Conservation (phyloP, 1,140 invertebrate species). For the Zaprionus ghesquierei region DNA sequence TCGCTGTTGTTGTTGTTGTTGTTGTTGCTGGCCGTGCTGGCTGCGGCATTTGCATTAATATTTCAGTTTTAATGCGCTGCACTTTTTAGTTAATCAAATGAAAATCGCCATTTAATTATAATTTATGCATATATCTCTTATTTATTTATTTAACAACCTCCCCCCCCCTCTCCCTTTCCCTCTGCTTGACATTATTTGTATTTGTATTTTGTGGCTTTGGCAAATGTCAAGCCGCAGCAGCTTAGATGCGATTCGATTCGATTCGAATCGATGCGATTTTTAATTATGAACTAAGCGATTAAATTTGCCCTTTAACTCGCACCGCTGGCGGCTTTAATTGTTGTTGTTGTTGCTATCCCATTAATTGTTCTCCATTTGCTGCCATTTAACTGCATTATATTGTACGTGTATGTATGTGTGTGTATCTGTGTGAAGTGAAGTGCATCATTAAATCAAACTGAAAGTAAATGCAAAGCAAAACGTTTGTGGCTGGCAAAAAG, state of each 20-base stretch:
- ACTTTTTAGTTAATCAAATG: conserved; percentile 57
- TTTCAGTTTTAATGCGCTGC: conserved; percentile 31
- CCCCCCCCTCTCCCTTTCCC: background rate
- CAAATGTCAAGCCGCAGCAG: conserved; percentile 41
- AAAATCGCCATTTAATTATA: conserved; percentile 74
- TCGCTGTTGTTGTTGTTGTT: conserved; percentile 8
- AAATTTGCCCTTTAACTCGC: conserved; percentile 17
- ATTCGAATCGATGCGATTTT: too few species aligned
- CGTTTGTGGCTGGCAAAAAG: background rate
- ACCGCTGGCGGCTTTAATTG: background rate
- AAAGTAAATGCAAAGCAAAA: background rate
- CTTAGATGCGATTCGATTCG: conserved; percentile 25
- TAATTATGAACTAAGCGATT: conserved; percentile 59
- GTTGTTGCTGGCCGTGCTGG: background rate
- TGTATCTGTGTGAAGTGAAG: background rate
- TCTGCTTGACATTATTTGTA: background rate
- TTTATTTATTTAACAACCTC: conserved; percentile 50
- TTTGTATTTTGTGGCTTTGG: conserved; percentile 44
- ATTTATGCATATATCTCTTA: conserved; percentile 52
- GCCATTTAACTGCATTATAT: conserved; percentile 16
- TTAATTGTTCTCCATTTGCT: conserved; percentile 4
- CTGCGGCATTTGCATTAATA: conserved; percentile 30
- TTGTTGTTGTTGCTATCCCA: too few species aligned
- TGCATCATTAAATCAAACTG: background rate
- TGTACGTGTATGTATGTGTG: background rate